Evolutionary conservation across 2,888 invertebrate genomes (phyloP), one percentile per base, ranked within the genome.

Genomic region (Himalopsyche japonica): DNA sequence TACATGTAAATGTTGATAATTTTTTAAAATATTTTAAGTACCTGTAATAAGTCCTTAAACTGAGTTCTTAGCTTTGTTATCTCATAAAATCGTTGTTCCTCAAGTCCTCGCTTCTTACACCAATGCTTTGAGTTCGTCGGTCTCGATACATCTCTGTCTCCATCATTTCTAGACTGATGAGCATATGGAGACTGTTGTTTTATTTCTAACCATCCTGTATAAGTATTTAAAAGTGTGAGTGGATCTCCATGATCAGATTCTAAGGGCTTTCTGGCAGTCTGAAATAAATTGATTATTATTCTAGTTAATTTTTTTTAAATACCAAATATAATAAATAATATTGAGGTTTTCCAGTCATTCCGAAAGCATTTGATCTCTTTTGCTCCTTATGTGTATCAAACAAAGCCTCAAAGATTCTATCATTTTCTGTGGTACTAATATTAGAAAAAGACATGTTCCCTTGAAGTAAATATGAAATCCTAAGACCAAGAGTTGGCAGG

Each of bases 211-310:
- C 99, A 99, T 87, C 97, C 96, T 89, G 96, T 95, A 90, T 96
- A 98, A 37, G 96, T 93, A 88, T 97, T 97, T 1, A 99, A 91
- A 0, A 99, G 91, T 0, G 98, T 98, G 87, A 99, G 93, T 0
- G 99, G 97, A 90, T 99, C 99, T 0, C 99, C 99, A 89, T 99
- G 98, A 89, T 97, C 97, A 0, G 98, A 98, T 89, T 98, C 97
- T 49, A 98, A 93, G 0, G 94, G 94, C 90, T 95, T 95, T 64
- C 97, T 93, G 0, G 96, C 93, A 70, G 94, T 94, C 94, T 95
- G 88, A 20, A 10, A 77, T 34, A 77, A 43, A 15, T 0, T 15
- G 12, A 15, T 43, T 43, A 43, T 15, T 43, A 43, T 43, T 34
- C 0, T 1, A 34, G n/a, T n/a, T n/a, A n/a, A n/a, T n/a, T n/a